phyloP scores from a whole-genome alignment of 1,140 invertebrate species.

The Zaprionus kolodkinae region DNA sequence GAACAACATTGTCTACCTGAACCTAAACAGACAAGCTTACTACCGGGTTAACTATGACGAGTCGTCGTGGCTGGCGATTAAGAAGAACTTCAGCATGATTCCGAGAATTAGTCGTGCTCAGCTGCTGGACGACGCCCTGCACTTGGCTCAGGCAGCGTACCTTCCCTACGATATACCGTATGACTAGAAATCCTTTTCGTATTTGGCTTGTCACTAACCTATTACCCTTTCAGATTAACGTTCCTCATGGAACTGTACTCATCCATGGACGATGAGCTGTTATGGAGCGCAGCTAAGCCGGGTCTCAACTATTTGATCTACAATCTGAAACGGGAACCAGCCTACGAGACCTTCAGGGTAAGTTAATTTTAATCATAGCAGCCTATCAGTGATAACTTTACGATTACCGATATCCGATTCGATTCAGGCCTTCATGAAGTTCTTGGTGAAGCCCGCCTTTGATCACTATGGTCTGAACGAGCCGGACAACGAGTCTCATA shows the following conservation, averaged over 20 bases:
- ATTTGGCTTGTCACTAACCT: background rate
- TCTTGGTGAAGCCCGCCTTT: slow-evolving; percentile 78
- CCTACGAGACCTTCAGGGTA: slow-evolving; percentile 82
- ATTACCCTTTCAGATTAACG: slow-evolving; percentile 78
- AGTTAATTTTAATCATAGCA: background rate
- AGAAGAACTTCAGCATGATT: slow-evolving; percentile 85
- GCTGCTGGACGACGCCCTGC: slow-evolving; percentile 92
- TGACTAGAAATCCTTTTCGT: background rate
- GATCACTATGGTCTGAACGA: slow-evolving; percentile 82
- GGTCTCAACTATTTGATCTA: slow-evolving; percentile 76
- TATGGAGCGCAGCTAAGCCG: slow-evolving; percentile 73
- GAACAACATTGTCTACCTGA: slow-evolving; percentile 72
- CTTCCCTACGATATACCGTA: slow-evolving; percentile 86
- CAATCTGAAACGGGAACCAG: slow-evolving; percentile 79
- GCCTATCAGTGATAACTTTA: background rate
- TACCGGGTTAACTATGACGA: slow-evolving; percentile 91
- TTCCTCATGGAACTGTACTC: slow-evolving; percentile 74
- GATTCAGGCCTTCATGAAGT: slow-evolving; percentile 78
- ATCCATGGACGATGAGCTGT: slow-evolving; percentile 70
- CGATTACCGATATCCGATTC: background rate
- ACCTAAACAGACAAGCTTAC: slow-evolving; percentile 86
- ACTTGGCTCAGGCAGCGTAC: slow-evolving; percentile 88
- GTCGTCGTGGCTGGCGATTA: slow-evolving; percentile 88
- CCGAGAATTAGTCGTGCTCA: slow-evolving; percentile 89
- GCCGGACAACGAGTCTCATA: slow-evolving; percentile 79